Evolutionary conservation across 2,797 vertebrate genomes (phyloP), one percentile per base, ranked within the genome.

Genomic region (Melanotaenia maccullochi): DNA sequence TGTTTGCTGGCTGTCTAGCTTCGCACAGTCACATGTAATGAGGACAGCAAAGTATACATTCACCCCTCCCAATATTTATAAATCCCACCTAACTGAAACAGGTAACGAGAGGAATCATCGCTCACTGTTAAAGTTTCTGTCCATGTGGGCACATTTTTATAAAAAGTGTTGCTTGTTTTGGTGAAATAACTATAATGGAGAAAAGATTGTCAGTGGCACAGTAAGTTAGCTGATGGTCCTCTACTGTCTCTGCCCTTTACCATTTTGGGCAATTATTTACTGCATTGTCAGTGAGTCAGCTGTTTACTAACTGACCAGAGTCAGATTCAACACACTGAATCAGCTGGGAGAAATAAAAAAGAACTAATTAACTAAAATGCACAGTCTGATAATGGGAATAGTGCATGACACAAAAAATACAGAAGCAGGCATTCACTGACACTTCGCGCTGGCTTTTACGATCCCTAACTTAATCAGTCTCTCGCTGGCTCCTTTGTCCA

Each of bases 81-180:
- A 42, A 16, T 42, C 9, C 40, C 14, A 42, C 40, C 40, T 16
- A 42, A 16, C 13, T 42, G 4, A 42, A 42, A 2, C 16, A 18
- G 9, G 1, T 44, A 44, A n/a, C 0, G 6, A 0, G 5, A 2
- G 14, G 4, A 13, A 42, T 18, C 18, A 5, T 1, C 16, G 0
- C 40, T 5, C 18, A 18, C 2, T 4, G 5, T 18, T 13, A 40
- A 40, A 42, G 1, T 44, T 44, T 44, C 5, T 20, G 16, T 20
- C 2, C 8, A 20, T 7, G 2, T 47, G 44, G 18, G 16, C 18
- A n/a, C 20, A 44, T 47, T n/a, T 47, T 47, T 47, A 1, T 47
- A 47, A 47, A 47, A 47, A 20, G 6, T 16, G 9, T 47, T 20
- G 44, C 5, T 47, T n/a, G 2, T 20, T 8, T 47, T 9, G 1